Percentiles rank a stretch among this genome's conserved stretches.
These are phyloP conservation scores for Ginglymostoma cirratum DNA, from an alignment of 2,113 vertebrate genomes.

Conservation along the genomic window DNA sequence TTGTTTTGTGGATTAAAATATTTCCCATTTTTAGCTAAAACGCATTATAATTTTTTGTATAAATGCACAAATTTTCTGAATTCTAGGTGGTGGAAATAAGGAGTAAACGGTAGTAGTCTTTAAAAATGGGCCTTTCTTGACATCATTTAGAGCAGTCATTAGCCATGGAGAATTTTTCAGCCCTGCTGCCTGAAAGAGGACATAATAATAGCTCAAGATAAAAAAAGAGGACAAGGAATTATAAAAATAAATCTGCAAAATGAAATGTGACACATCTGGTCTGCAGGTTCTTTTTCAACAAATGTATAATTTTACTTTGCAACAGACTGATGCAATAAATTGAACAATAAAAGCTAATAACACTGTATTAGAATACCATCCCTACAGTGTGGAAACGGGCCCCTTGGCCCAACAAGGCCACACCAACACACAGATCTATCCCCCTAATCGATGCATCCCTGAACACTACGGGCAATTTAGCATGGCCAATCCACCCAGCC, in stretches of 20 bases:
- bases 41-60: background rate
- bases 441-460: too few relatives aligned
- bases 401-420: too few relatives aligned
- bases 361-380: too few relatives aligned
- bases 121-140: too few relatives aligned
- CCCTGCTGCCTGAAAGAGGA: background rate
- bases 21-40: background rate
- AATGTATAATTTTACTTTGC: background rate
- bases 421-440: too few relatives aligned
- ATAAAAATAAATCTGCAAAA: background rate
- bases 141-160: background rate
- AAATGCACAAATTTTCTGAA: background rate
- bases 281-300: background rate
- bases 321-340: background rate
- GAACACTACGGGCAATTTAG: too few relatives aligned
- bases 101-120: background rate
- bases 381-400: too few relatives aligned
- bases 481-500: too few relatives aligned
- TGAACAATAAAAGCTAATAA: constrained; percentile 4
- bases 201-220: background rate
- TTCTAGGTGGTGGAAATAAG: background rate
- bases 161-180: background rate
- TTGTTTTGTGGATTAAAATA: background rate
- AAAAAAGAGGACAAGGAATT: background rate
- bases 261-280: background rate